Evolutionary conservation across 2,888 invertebrate genomes (phyloP).

Genomic region (Zhengitettix transpicula): DNA sequence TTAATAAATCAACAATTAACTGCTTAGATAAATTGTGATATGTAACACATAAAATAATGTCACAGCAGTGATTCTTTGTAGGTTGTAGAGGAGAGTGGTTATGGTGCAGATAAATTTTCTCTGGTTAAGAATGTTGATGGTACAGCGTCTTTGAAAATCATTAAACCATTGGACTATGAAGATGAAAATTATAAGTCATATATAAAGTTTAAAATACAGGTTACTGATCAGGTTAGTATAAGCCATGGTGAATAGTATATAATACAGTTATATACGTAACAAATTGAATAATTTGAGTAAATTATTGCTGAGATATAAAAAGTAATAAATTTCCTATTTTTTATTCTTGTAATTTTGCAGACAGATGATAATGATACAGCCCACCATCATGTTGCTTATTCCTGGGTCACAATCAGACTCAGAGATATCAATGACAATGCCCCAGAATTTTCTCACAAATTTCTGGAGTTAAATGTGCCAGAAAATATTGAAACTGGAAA

Average conservation of each 20-base stretch:
- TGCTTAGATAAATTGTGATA: neutral
- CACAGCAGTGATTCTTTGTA: slow-evolving; percentile 5
- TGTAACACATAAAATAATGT: neutral
- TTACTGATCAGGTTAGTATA: slow-evolving; percentile 19
- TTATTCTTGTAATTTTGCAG: neutral
- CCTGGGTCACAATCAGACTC: neutral
- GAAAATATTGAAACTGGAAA: slow-evolving; percentile 31
- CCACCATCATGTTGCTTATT: slow-evolving; percentile 18
- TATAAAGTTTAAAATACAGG: slow-evolving; percentile 30
- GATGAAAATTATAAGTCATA: slow-evolving; percentile 31
- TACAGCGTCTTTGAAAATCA: slow-evolving; percentile 30
- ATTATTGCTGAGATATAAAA: neutral
- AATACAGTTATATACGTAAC: too few relatives aligned
- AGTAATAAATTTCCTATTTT: neutral
- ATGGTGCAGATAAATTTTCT: slow-evolving; percentile 31
- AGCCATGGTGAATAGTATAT: too few relatives aligned
- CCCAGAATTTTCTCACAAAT: slow-evolving; percentile 27
- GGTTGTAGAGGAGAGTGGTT: slow-evolving; percentile 26
- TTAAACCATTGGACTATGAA: slow-evolving; percentile 34
- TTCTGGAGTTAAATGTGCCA: slow-evolving; percentile 31
- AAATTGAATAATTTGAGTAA: too few relatives aligned
- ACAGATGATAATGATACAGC: slow-evolving; percentile 19
- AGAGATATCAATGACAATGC: slow-evolving; percentile 18
- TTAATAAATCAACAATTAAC: neutral
- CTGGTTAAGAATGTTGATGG: slow-evolving; percentile 31